A percentile compares a stretch with the other conserved stretches of the same genome.
Evolutionary conservation across 2,797 vertebrate genomes (phyloP).

Genomic region (Sebastes minor): DNA sequence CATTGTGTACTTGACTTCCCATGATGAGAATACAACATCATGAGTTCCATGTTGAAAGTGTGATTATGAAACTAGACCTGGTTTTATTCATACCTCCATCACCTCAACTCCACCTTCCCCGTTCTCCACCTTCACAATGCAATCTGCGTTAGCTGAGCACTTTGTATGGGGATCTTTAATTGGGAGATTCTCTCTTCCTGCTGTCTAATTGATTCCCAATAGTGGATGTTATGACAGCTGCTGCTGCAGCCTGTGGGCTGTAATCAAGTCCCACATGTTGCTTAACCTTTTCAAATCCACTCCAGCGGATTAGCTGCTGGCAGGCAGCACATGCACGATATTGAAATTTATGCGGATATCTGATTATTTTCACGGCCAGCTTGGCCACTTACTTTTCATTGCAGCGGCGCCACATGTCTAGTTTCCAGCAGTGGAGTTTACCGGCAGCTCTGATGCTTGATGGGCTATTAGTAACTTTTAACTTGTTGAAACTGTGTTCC

Average conservation of each 20-base stretch:
- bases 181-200: not conserved
- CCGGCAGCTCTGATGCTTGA: not conserved
- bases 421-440: not conserved
- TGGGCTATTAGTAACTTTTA: not conserved
- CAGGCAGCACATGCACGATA: not conserved
- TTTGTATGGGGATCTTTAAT: slow-evolving; percentile 29
- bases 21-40: not conserved
- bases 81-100: not conserved
- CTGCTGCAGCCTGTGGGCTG: slow-evolving; percentile 15
- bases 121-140: not conserved
- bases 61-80: not conserved
- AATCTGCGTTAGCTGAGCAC: not conserved
- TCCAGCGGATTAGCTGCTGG: slow-evolving; percentile 1
- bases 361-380: not conserved
- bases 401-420: not conserved
- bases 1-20: not conserved
- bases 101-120: not conserved
- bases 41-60: not conserved
- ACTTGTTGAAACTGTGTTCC: not conserved
- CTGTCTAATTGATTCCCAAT: slow-evolving; percentile 31
- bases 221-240: slow-evolving; percentile 21
- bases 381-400: not conserved
- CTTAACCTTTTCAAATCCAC: slow-evolving; percentile 23
- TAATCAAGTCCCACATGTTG: slow-evolving; percentile 49
- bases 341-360: not conserved